phyloP scores from a whole-genome alignment of 30 jellyfish, hydroid and myxozoan species.

The Catostylus mosaicus region DNA sequence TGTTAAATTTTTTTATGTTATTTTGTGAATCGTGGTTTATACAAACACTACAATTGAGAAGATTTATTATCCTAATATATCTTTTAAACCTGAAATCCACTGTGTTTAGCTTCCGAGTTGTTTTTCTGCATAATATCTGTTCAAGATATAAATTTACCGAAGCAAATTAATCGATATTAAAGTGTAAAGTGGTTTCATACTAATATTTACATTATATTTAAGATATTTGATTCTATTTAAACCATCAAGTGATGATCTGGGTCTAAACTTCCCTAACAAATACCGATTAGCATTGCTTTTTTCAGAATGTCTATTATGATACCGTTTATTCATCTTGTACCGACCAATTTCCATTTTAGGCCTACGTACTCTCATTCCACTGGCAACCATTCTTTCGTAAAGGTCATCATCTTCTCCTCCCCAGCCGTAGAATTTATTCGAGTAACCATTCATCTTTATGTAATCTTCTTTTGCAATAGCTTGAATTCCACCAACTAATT shows the following conservation, averaged over 20 bases:
- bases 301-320: slow-evolving; percentile 33
- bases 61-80: not conserved
- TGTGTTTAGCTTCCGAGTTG: not conserved
- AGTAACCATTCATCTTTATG: slow-evolving; percentile 47
- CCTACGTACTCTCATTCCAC: slow-evolving; percentile 29
- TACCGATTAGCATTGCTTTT: slow-evolving; percentile 3
- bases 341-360: slow-evolving; percentile 45
- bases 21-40: not conserved
- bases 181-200: slow-evolving; percentile 25
- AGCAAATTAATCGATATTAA: slow-evolving; percentile 18
- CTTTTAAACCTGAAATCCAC: not conserved
- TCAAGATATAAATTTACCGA: not conserved
- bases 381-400: slow-evolving; percentile 17
- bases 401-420: slow-evolving; percentile 69
- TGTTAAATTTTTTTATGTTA: too few species aligned
- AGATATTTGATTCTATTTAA: slow-evolving; percentile 5
- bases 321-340: slow-evolving; percentile 43
- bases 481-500: slow-evolving; percentile 56
- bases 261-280: not conserved
- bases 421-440: slow-evolving; percentile 66
- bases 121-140: not conserved
- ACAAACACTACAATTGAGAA: not conserved
- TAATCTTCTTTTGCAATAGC: slow-evolving; percentile 43
- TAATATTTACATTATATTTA: not conserved
- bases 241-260: slow-evolving; percentile 16